Evolutionary conservation across 2,888 invertebrate species (phyloP), one percentile per base, ranked within the genome.

Genomic region (Lasioglossum oenotherae): DNA sequence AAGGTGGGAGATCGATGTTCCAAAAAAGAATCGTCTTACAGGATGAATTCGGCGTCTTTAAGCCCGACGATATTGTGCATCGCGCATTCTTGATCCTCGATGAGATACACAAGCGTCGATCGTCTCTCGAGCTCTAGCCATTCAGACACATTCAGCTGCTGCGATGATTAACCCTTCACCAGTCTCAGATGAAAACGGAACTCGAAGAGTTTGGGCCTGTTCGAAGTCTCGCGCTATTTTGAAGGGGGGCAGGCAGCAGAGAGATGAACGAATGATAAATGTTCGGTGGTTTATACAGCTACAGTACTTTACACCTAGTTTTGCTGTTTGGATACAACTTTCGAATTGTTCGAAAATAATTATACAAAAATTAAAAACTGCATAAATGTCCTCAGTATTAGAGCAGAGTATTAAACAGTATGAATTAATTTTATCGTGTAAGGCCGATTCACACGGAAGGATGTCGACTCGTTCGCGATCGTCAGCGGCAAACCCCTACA

Each of bases 11-110:
- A 19, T 49, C 4, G 27, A 46, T 60, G 71, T 27, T 35, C 27
- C 19, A 31, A 81, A 81, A 85, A 80, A 86, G 81, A 88, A 81
- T 64, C 85, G 75, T 80, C 72, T 64, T 53, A 72, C 27, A 72
- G 79, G 64, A 71, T 78, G 85, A 83, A 81, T 80, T 87, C 81
- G 79, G 80, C 53, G 74, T 73, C 81, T 76, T 83, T 82, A 77
- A 57, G 67, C n/a, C 41, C 69, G 82, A 67, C 80, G 82, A 88
- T 57, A 57, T 87, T 89, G 82, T 74, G 80, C 78, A 60, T 81
- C 80, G 89, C 81, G 86, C 78, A 81, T 87, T 89, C 89, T 84
- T 84, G 82, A 90, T 90, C 87, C 90, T 87, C 88, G 89, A 84
- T 73, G 31, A 67, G 80, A 44, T 75, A 77, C 81, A 81, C 80